Evolutionary conservation across 2,797 vertebrate genomes (phyloP), one percentile per base, ranked within the genome.

Genomic region (Urophycis tenuis): DNA sequence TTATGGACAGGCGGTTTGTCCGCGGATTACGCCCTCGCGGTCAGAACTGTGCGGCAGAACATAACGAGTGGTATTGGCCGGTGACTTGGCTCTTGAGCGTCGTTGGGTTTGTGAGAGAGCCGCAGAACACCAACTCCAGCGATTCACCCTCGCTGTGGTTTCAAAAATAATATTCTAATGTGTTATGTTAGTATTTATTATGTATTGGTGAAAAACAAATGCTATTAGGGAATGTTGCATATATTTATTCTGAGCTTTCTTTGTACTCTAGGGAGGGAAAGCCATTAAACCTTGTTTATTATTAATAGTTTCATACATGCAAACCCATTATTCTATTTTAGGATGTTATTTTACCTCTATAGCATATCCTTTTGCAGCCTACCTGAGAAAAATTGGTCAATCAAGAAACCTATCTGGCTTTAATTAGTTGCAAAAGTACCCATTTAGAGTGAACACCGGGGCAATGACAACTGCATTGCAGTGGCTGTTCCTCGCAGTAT

Each of bases 1-100:
- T 80, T 80, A 82, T 86, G 76, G 71, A 79, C 76, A 75, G 77
- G 72, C 79, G 33, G 85, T 90, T 85, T 84, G 75, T 75, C 77
- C 32, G 33, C 34, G 77, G 78, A 31, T 86, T 85, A 80, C n/a
- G 73, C 73, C 80, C 77, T 19, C 71, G 49, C 15, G 15, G 70
- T 82, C 34, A 17, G 25, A 60, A n/a, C 49, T 45, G 3, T 15
- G 41, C 2, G 53, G 53, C 9, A n/a, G 11, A 60, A 25, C 22
- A 25, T 25, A n/a, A n/a, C n/a, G 53, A 60, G 1, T 45, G 11
- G 5, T 60, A n/a, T 25, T 60, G 53, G n/a, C 53, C 53, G 25
- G 17, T 19, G 45, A 22, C 19, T 53, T 53, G 11, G 22, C 19
- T 15, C 41, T 14, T 45, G 19, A 36, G 10, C 35, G 35, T 36